A percentile compares a stretch with the other conserved stretches of the same genome.
These are phyloP conservation scores for Phalacrocorax aristotelis DNA, from an alignment of 2,113 vertebrate genomes.

Conservation along the genomic window DNA sequence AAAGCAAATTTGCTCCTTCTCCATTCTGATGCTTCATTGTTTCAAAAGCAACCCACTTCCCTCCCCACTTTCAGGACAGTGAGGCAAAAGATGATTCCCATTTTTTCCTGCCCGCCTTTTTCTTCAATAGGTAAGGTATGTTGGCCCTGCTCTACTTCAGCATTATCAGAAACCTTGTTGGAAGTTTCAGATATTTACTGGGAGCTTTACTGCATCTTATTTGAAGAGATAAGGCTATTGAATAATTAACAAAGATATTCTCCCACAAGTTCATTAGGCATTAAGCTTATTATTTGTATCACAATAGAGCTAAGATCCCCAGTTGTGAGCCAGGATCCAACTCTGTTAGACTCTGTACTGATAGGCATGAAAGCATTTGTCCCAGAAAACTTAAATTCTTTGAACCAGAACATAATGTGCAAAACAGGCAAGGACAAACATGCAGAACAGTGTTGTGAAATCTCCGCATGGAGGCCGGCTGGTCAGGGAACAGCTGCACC, in stretches of 20 bases:
- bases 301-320: conserved; percentile 1
- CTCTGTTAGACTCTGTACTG: background rate
- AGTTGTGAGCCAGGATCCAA: background rate
- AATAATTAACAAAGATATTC: conserved; percentile 28
- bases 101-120: background rate
- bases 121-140: background rate
- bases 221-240: background rate
- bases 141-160: background rate
- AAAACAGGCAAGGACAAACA: background rate
- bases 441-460: conserved; percentile 11
- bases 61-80: background rate
- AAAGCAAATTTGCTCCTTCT: background rate
- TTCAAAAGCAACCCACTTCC: background rate
- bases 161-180: background rate
- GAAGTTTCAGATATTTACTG: background rate
- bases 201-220: background rate
- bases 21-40: background rate
- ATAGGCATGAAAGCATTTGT: conserved; percentile 31
- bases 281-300: conserved; percentile 33
- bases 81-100: background rate
- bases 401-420: conserved; percentile 43
- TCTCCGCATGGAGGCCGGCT: background rate
- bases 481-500: conserved; percentile 39
- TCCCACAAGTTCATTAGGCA: background rate
- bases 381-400: background rate